Evolutionary conservation across 2,888 invertebrate genomes (phyloP).

Genomic region (Cataglyphis altisquamis): DNA sequence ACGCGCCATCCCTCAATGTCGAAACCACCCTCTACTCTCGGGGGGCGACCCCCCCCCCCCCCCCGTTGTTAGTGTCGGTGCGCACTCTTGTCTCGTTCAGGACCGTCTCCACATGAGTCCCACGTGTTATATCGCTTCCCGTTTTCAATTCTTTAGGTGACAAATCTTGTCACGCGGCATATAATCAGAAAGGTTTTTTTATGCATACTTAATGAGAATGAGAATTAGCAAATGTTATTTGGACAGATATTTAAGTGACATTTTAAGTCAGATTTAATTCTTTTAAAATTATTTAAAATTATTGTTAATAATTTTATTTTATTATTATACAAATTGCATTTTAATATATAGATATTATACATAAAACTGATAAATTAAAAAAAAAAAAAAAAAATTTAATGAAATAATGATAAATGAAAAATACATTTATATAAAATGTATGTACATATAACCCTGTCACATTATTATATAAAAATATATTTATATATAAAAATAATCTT

Average conservation of each 20-base stretch:
- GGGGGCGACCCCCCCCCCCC: slow-evolving; percentile 14
- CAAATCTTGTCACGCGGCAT: not conserved
- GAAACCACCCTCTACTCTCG: slow-evolving; percentile 69
- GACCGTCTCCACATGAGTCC: not conserved
- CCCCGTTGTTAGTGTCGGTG: slow-evolving; percentile 36
- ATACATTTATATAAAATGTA: not conserved
- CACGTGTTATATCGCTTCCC: slow-evolving; percentile 5
- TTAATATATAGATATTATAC: not conserved
- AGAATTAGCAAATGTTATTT: not conserved
- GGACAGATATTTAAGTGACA: not conserved
- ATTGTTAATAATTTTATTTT: not conserved
- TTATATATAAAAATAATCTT: not conserved
- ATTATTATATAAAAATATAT: not conserved
- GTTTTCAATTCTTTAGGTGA: not conserved
- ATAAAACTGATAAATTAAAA: not conserved
- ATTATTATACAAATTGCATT: not conserved
- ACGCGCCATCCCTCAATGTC: slow-evolving; percentile 76
- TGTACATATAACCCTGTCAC: not conserved
- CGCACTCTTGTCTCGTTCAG: slow-evolving; percentile 29
- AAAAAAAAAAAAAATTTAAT: too few species aligned
- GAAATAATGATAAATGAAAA: not conserved
- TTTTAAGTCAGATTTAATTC: not conserved
- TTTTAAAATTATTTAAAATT: not conserved
- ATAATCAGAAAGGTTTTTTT: not conserved
- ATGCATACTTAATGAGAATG: not conserved